Evolutionary conservation across 1,140 invertebrate species (phyloP).

Genomic region (Drepana arcuata): DNA sequence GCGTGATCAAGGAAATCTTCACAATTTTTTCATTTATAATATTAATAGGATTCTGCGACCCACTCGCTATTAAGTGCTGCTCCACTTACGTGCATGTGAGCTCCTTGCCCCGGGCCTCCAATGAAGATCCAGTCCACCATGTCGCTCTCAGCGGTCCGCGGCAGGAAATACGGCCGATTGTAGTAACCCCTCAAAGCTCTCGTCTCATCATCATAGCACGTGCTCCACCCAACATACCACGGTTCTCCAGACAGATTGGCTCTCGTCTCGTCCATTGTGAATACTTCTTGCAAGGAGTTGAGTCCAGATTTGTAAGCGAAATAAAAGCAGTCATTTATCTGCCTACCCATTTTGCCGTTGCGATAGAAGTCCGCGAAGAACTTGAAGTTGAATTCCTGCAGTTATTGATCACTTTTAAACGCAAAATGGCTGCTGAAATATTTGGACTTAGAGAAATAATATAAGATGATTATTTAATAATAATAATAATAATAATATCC

Average conservation of each 20-base stretch:
- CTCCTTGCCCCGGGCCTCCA: constrained; percentile 92
- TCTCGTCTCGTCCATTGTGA: constrained; percentile 81
- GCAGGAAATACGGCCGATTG: constrained; percentile 89
- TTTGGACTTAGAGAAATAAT: too few relatives aligned
- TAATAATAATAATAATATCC: too few relatives aligned
- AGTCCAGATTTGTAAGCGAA: constrained; percentile 94
- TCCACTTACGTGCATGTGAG: constrained; percentile 93
- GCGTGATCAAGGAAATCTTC: too few relatives aligned
- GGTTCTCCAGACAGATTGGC: constrained; percentile 78
- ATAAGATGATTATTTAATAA: too few relatives aligned
- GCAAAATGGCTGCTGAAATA: too few relatives aligned
- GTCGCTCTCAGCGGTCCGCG: constrained; percentile 85
- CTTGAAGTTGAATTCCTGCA: constrained; percentile 77
- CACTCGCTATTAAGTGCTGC: too few relatives aligned
- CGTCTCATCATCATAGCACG: constrained; percentile 87
- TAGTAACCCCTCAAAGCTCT: constrained; percentile 86
- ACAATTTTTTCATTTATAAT: too few relatives aligned
- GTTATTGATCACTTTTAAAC: constrained; percentile 13
- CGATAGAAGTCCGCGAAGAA: constrained; percentile 87
- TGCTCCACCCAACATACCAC: constrained; percentile 97
- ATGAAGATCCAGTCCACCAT: constrained; percentile 97
- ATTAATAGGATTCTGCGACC: too few relatives aligned
- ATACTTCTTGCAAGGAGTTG: constrained; percentile 80
- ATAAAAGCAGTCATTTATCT: constrained; percentile 85
- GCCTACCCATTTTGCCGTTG: constrained; percentile 67